phyloP scores from a whole-genome alignment of 2,888 invertebrate species.

The Taphrorychus bicolor region DNA sequence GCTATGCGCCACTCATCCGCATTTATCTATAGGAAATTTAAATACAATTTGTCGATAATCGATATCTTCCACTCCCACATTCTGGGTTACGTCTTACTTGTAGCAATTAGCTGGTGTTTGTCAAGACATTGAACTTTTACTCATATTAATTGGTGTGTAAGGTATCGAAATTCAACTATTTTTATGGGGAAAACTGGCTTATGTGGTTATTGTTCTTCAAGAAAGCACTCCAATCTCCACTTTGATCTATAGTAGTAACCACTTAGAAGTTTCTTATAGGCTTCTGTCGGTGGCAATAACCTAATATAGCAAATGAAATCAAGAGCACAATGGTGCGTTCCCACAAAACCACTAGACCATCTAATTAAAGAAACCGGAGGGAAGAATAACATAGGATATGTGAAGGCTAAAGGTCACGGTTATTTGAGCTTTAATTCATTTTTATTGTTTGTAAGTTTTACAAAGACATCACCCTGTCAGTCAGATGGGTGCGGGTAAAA shows the following conservation, averaged over 20 bases:
- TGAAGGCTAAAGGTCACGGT: slow-evolving; percentile 16
- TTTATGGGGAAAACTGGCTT: too few species aligned
- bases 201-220: too few species aligned
- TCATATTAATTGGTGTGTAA: too few species aligned
- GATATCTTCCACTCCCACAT: background rate
- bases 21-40: background rate
- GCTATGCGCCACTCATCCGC: background rate
- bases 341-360: slow-evolving; percentile 30
- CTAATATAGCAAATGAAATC: slow-evolving; percentile 12
- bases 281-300: background rate
- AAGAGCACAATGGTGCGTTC: slow-evolving; percentile 24
- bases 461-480: too few species aligned
- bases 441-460: too few species aligned
- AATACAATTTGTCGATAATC: background rate
- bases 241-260: too few species aligned
- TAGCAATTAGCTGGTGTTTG: too few species aligned
- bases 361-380: slow-evolving; percentile 22
- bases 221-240: too few species aligned
- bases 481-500: too few species aligned
- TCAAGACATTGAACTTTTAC: too few species aligned
- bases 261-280: background rate
- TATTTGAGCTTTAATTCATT: background rate
- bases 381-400: slow-evolving; percentile 15
- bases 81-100: too few species aligned
- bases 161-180: too few species aligned